phyloP scores from a whole-genome alignment of 2,888 invertebrate genomes.

The Heliconius cydno region DNA sequence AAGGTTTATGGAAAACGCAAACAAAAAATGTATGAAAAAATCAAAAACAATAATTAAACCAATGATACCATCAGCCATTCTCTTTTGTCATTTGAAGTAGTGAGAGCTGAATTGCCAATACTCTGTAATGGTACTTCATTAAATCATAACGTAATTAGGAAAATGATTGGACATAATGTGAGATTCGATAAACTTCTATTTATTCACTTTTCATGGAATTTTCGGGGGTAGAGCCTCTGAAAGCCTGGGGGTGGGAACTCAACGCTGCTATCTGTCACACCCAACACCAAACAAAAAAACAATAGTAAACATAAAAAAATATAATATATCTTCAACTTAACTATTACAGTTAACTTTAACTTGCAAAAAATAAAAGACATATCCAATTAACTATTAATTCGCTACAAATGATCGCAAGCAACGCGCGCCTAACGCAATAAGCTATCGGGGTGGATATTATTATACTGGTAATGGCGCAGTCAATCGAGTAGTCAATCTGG shows the following conservation, averaged over 20 bases:
- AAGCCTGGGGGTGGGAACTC: no score
- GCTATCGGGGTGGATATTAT: conserved; percentile 54
- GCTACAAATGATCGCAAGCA: conserved; percentile 18
- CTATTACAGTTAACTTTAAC: background rate
- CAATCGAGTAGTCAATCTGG: conserved; percentile 54
- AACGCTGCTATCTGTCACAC: no score
- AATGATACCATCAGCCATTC: no score
- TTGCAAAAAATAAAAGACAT: background rate
- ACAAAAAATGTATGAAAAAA: no score
- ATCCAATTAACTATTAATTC: conserved; percentile 24
- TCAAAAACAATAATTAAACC: no score
- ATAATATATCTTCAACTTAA: background rate
- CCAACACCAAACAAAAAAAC: no score
- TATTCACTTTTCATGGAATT: background rate
- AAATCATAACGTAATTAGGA: background rate
- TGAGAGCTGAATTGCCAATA: no score
- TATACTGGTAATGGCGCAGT: conserved; percentile 55
- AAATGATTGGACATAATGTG: background rate
- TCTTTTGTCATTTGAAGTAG: no score
- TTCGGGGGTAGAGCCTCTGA: no score
- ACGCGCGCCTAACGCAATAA: conserved; percentile 50
- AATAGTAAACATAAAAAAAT: background rate
- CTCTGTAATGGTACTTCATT: background rate
- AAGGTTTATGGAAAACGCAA: no score
- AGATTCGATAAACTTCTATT: background rate